Base-by-base conservation (phyloP, 2,797 vertebrate genomes). In the Pelobates cultripes region DNA sequence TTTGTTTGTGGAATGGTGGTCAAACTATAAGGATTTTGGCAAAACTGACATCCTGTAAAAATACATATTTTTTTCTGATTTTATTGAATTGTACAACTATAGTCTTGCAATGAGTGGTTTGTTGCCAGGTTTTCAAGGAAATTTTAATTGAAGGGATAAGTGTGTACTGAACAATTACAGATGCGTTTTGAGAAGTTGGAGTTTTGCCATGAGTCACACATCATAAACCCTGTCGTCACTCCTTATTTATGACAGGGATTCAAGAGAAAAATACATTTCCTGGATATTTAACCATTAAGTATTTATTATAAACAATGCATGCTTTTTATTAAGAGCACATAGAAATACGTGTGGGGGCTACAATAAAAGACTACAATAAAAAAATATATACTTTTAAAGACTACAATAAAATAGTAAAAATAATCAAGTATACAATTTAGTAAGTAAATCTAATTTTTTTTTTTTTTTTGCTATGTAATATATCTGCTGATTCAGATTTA, bases 121-220 rank as follows among this genome's bases (percentile, higher is more conserved):
- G 57, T n/a, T 14, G 15, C 2, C 15, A n/a, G 12, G 4, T 60
- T 51, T 6, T 51, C n/a, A n/a, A n/a, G n/a, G n/a, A n/a, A n/a
- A n/a, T n/a, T 51, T 51, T 51, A 6, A 51, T 57, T 15, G 8
- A 14, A 14, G 55, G 7, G 28, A 77, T 68, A 44, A 51, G 61
- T 43, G 7, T 13, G 15, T 12, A 28, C 28, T 44, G 8, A 51
- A 53, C 63, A 77, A 55, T 70, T 69, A 68, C 40, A 55, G 66
- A 41, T 51, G 41, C 42, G 53, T 44, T 63, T 75, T 63, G 55
- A 77, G 47, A 12, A 57, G 41, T 41, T 78, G 76, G 66, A 60
- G 44, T 41, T 17, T 51, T 70, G 76, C 76, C 76, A 78, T 60
- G 67, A 70, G 60, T 78, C 42, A 70, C 51, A 78, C 47, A 45